Conservation (phyloP, 1,140 invertebrate genomes). For the Eubasilissa regina region DNA sequence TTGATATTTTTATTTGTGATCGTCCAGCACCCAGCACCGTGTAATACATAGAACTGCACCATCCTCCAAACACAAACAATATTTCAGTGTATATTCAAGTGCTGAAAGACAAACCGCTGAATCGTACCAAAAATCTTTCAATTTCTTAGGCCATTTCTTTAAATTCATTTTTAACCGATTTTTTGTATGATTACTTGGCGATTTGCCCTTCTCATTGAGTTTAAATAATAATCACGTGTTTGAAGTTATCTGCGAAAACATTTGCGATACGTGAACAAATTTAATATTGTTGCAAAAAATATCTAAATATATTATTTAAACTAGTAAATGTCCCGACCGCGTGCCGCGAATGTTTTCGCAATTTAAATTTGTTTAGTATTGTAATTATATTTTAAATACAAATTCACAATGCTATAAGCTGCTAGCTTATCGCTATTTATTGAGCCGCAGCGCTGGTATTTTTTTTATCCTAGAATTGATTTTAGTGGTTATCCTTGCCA, state of each 20-base stretch:
- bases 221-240: slow-evolving; percentile 1
- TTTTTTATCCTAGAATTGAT: slow-evolving; percentile 12
- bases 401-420: slow-evolving; percentile 15
- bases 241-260: background rate
- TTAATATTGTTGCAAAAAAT: no score
- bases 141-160: background rate
- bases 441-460: slow-evolving; percentile 14
- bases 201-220: background rate
- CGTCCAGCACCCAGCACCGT: slow-evolving; percentile 40
- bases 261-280: background rate
- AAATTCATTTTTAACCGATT: background rate
- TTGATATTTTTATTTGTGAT: slow-evolving; percentile 36
- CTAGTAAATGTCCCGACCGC: no score
- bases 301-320: no score
- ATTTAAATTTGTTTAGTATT: slow-evolving; percentile 9
- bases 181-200: background rate
- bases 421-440: slow-evolving; percentile 19
- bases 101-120: background rate
- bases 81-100: slow-evolving; percentile 12
- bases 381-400: slow-evolving; percentile 3
- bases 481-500: background rate
- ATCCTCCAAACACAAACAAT: slow-evolving; percentile 22
- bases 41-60: slow-evolving; percentile 36
- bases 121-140: background rate
- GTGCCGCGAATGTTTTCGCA: background rate